These are phyloP conservation scores for Camelus bactrianus DNA, from an alignment of 2,113 vertebrate genomes.

Conservation along the genomic window DNA sequence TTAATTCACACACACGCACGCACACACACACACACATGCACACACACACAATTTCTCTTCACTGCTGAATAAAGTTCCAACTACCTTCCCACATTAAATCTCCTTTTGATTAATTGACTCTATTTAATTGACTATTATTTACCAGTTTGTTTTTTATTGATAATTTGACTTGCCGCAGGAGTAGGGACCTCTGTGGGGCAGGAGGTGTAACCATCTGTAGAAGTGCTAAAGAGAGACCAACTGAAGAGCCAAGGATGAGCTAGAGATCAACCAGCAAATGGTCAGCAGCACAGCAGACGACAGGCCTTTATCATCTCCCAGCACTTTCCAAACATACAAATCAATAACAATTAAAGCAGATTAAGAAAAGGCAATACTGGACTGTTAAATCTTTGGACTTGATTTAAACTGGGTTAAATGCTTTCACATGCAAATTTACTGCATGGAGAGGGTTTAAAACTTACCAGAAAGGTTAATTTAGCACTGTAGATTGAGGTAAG, in stretches of 20 bases:
- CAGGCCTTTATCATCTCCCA: constrained; percentile 49
- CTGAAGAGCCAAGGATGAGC: background rate
- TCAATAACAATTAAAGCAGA: constrained; percentile 85
- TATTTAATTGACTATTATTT: constrained; percentile 75
- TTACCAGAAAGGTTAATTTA: constrained; percentile 42
- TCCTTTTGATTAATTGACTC: constrained; percentile 77
- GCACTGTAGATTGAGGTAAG: background rate
- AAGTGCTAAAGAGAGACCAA: background rate
- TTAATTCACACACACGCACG: background rate
- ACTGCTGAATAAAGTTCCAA: constrained; percentile 52
- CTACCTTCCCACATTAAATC: constrained; percentile 69
- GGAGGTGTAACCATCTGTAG: background rate
- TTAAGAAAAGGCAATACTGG: constrained; percentile 85
- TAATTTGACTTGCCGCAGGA: constrained; percentile 43
- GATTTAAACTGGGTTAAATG: constrained; percentile 77
- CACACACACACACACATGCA: background rate
- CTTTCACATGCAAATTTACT: constrained; percentile 51
- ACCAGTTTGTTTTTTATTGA: constrained; percentile 72
- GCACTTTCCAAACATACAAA: constrained; percentile 66
- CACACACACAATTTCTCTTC: background rate
- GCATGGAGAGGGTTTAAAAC: background rate
- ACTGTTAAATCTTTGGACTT: constrained; percentile 78
- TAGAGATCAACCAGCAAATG: background rate
- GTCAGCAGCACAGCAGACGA: constrained; percentile 1
- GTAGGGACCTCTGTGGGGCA: background rate